Percentiles rank a stretch among this genome's conserved stretches.
phyloP scores from a whole-genome alignment of 2,888 invertebrate species.

The Aleiodes leptofemur region DNA sequence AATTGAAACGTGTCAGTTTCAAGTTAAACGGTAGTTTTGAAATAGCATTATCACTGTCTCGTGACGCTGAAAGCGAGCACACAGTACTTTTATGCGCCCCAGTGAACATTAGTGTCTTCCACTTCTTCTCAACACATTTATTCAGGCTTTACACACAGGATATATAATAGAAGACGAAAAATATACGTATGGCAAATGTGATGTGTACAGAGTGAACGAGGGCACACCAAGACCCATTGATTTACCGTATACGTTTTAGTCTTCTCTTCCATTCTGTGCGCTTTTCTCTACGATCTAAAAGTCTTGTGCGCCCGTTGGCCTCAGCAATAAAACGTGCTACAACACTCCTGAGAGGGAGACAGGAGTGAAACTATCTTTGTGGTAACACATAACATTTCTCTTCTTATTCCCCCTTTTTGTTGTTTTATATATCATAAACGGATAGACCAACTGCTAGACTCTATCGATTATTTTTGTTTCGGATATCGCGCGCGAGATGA shows the following conservation, averaged over 20 bases:
- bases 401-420: conserved; percentile 2
- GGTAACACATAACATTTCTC: conserved; percentile 21
- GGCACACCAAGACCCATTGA: conserved; percentile 54
- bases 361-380: conserved; percentile 49
- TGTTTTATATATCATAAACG: conserved; percentile 35
- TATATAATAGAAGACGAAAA: conserved; percentile 1
- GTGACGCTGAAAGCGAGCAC: neutral
- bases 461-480: neutral
- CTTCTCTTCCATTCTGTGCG: conserved; percentile 29
- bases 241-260: conserved; percentile 51
- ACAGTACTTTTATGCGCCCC: too few species aligned
- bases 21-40: neutral
- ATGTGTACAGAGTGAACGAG: conserved; percentile 47
- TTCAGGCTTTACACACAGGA: conserved; percentile 13
- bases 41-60: neutral
- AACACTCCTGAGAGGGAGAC: conserved; percentile 40
- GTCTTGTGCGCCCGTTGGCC: conserved; percentile 48
- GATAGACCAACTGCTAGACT: conserved; percentile 10
- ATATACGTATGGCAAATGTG: conserved; percentile 26
- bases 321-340: conserved; percentile 44
- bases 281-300: conserved; percentile 50
- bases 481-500: too few species aligned
- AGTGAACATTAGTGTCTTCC: neutral
- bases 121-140: conserved; percentile 10
- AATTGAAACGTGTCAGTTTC: neutral